Evolutionary conservation across 2,888 invertebrate genomes (phyloP), one percentile per base, ranked within the genome.

Genomic region (Rhabditoides inermis): DNA sequence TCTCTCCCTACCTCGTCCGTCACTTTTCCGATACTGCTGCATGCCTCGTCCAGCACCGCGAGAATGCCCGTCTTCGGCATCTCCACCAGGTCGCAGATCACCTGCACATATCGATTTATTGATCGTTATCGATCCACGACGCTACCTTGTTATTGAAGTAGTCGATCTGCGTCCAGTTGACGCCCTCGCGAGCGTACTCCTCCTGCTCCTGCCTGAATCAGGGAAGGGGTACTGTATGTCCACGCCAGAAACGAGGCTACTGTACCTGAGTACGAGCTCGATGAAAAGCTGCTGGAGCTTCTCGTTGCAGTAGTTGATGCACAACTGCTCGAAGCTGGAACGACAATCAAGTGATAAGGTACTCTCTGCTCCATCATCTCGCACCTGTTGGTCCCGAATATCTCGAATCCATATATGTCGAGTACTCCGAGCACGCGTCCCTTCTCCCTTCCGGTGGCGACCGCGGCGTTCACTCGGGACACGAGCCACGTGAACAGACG

Each of bases 261-360:
- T n/a, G n/a, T n/a, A n/a, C n/a, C n/a, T n/a, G n/a, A n/a, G n/a
- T 28, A 95, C 95, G 79, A 98, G 81, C 79, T 95, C 94, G 74
- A 95, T 95, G 77, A 95, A 95, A 32, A 95, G 81, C 78, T 95
- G 95, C 77, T 95, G 95, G 62, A 95, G 81, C 77, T 95, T 95
- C 81, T 95, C 95, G 77, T 95, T 95, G 77, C 94, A 95, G 80
- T 94, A 95, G 80, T 95, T 95, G 76, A 95, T 95, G 79, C 94
- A 95, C 80, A 95, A 90, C 81, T 95, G 95, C 78, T 95, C 95
- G 79, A 95, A 82, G 61, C 81, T 82, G 68, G 46, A 76, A 70
- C 2, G 39, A 25, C 57, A 50, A 12, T n/a, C n/a, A n/a, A n/a
- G n/a, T n/a, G n/a, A n/a, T n/a, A n/a, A 39, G 39, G 45, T 40